phyloP scores from a whole-genome alignment of 1,140 invertebrate species.

The Pseudoatta argentina region DNA sequence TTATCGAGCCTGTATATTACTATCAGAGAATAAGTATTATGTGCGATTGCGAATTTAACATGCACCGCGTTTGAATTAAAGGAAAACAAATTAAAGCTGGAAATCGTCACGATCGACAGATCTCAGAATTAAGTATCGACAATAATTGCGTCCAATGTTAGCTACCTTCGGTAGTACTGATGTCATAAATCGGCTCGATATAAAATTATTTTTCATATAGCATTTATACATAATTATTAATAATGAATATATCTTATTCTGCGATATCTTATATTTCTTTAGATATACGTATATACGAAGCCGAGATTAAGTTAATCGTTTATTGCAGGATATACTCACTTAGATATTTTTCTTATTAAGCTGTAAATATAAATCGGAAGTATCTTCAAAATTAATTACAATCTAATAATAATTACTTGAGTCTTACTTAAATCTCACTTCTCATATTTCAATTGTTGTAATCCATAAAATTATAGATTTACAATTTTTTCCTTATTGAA shows the following conservation, averaged over 20 bases:
- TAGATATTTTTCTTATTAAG: constrained; percentile 8
- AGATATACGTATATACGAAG: neutral
- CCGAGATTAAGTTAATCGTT: neutral
- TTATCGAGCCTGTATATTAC: constrained; percentile 48
- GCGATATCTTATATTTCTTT: no score
- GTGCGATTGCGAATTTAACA: neutral
- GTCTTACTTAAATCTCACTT: neutral
- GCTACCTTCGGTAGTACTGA: neutral
- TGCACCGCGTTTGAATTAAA: neutral
- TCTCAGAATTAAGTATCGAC: constrained; percentile 11
- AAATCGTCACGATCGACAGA: neutral
- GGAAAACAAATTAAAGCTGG: neutral
- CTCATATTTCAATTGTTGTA: constrained; percentile 1
- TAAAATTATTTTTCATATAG: constrained; percentile 13
- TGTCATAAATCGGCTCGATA: neutral
- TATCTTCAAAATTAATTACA: constrained; percentile 14
- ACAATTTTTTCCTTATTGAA: neutral
- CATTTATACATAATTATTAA: no score
- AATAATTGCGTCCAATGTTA: constrained; percentile 3
- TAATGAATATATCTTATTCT: no score
- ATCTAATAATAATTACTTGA: constrained; percentile 8
- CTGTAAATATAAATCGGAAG: no score
- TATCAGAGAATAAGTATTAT: constrained; percentile 26
- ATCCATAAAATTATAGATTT: neutral
- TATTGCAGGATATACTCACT: neutral